These are phyloP conservation scores for Criorhina ranunculi DNA, from an alignment of 2,888 invertebrate species.

Conservation along the genomic window DNA sequence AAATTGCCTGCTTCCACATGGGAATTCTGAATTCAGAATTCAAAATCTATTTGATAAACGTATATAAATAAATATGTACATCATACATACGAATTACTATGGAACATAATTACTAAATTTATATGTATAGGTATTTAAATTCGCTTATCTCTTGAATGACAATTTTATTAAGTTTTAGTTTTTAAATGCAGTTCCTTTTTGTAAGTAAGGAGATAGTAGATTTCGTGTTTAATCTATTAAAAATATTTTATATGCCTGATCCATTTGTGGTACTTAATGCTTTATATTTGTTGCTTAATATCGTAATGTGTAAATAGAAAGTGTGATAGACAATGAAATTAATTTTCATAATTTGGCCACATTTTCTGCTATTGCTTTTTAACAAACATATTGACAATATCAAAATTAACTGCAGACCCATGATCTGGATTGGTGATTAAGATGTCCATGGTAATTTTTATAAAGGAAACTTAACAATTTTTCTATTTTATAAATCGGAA, in stretches of 20 bases:
- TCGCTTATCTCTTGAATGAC: constrained; percentile 39
- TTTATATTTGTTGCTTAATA: background rate
- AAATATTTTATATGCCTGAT: background rate
- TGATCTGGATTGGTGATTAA: too few species aligned
- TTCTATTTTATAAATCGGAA: too few species aligned
- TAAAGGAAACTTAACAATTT: too few species aligned
- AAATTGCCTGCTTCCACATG: background rate
- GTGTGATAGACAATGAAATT: constrained; percentile 9
- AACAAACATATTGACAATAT: too few species aligned
- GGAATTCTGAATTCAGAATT: background rate
- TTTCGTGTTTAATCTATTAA: background rate
- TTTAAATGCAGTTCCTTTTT: constrained; percentile 15
- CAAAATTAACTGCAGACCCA: too few species aligned
- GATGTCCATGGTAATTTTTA: too few species aligned
- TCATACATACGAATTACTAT: constrained; percentile 21
- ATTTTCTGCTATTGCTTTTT: background rate
- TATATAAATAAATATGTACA: too few species aligned
- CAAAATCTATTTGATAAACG: constrained; percentile 3
- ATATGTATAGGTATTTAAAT: background rate
- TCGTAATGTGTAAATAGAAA: constrained; percentile 1
- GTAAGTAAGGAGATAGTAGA: background rate
- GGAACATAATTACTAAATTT: background rate
- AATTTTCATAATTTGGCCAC: constrained; percentile 22
- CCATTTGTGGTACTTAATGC: background rate
- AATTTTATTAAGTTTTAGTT: background rate